A percentile compares a stretch with the other conserved stretches of the same genome.
Evolutionary conservation across 2,888 invertebrate genomes (phyloP).

Genomic region (Bombyx huttoni): DNA sequence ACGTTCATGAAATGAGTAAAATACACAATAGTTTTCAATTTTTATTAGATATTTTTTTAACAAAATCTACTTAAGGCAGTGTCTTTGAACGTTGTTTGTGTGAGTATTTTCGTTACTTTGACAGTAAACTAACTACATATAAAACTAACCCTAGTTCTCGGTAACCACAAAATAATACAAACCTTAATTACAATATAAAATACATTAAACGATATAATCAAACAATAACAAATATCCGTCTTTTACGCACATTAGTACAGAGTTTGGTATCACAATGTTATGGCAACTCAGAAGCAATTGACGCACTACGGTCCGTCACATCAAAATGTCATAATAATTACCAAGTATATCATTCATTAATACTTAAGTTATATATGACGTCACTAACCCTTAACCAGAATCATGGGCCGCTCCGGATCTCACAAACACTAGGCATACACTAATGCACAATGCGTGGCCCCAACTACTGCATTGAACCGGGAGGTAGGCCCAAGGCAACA

Average conservation of each 20-base stretch:
- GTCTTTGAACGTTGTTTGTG: constrained; percentile 38
- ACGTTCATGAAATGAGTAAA: background rate
- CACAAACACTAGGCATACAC: too few relatives aligned
- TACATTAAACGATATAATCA: constrained; percentile 7
- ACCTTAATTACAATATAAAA: constrained; percentile 11
- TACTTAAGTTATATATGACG: too few relatives aligned
- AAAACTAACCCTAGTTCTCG: constrained; percentile 29
- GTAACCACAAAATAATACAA: constrained; percentile 22
- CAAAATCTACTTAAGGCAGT: constrained; percentile 59
- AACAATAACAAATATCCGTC: constrained; percentile 10
- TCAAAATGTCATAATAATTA: background rate
- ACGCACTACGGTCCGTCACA: background rate
- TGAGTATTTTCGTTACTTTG: constrained; percentile 49
- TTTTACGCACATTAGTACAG: constrained; percentile 17
- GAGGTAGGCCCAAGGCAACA: too few relatives aligned
- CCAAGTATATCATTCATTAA: too few relatives aligned
- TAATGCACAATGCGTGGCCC: too few relatives aligned
- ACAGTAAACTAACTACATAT: constrained; percentile 22
- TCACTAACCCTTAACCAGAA: too few relatives aligned
- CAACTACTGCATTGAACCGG: too few relatives aligned
- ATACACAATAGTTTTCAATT: background rate
- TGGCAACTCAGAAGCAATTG: constrained; percentile 31
- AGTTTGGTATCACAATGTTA: constrained; percentile 66
- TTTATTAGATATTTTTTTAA: background rate
- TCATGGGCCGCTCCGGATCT: too few relatives aligned